Evolutionary conservation across 2,797 vertebrate genomes (phyloP).

Genomic region (Bovichtus diacanthus): DNA sequence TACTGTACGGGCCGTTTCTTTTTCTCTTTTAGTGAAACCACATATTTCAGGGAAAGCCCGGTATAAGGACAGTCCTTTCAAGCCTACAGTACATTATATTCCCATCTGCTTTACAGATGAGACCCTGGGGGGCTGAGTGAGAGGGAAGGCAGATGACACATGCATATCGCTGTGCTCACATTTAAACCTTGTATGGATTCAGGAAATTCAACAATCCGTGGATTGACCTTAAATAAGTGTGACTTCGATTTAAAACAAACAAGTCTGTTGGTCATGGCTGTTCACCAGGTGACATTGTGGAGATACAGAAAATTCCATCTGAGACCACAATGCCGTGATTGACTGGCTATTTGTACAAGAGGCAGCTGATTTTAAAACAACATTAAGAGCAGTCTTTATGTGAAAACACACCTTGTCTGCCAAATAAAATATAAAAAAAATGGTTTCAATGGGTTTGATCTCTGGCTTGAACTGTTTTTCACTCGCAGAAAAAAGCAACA

Average conservation of each 20-base stretch:
- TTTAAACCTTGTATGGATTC: background rate
- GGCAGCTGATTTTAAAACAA: conserved; percentile 2
- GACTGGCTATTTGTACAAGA: conserved; percentile 9
- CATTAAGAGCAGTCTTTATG: background rate
- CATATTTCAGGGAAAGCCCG: conserved; percentile 22
- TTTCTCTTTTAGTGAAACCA: conserved; percentile 20
- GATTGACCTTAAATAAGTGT: background rate
- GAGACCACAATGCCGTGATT: background rate
- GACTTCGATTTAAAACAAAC: conserved; percentile 1
- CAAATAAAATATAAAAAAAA: background rate
- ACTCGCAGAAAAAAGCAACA: conserved; percentile 7
- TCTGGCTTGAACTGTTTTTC: background rate
- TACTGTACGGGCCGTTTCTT: background rate
- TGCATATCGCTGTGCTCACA: conserved; percentile 5
- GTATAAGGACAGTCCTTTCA: conserved; percentile 25
- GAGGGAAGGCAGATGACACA: conserved; percentile 26
- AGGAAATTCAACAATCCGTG: background rate
- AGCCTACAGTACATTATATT: conserved; percentile 43
- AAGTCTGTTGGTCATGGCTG: background rate
- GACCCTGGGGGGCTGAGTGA: conserved; percentile 42
- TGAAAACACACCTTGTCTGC: conserved; percentile 20
- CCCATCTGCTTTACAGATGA: conserved; percentile 77
- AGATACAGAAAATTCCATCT: conserved; percentile 4
- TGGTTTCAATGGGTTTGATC: background rate
- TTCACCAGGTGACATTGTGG: background rate